These are phyloP conservation scores for Maccullochella peelii DNA, from an alignment of 2,113 vertebrate species.

Conservation along the genomic window DNA sequence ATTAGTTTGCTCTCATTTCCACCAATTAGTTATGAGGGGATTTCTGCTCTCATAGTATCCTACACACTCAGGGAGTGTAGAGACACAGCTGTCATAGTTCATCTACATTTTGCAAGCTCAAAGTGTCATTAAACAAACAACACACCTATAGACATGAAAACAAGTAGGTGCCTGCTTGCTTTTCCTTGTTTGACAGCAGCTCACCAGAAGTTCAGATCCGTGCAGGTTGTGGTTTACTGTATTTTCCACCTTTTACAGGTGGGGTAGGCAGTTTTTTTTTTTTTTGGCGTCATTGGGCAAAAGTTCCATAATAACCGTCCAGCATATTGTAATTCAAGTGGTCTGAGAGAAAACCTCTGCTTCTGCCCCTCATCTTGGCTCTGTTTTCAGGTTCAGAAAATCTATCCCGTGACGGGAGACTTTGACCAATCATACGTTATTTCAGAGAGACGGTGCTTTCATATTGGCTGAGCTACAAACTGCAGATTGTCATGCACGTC, in stretches of 20 bases:
- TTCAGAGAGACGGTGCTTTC: too few species aligned
- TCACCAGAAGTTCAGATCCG: not conserved
- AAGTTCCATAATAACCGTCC: too few species aligned
- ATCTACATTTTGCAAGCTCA: not conserved
- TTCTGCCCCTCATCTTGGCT: too few species aligned
- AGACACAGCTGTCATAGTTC: not conserved
- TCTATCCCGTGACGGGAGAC: too few species aligned
- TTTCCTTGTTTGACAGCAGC: slow-evolving; percentile 1
- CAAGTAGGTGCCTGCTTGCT: not conserved
- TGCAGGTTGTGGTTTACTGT: slow-evolving; percentile 6
- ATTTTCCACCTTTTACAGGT: slow-evolving; percentile 15
- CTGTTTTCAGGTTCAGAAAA: too few species aligned
- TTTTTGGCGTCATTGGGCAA: too few species aligned
- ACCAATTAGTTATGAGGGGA: slow-evolving; percentile 1
- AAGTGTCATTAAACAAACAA: not conserved
- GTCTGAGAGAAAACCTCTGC: too few species aligned
- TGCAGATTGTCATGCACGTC: too few species aligned
- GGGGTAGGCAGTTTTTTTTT: too few species aligned
- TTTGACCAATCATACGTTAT: too few species aligned
- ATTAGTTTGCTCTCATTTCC: slow-evolving; percentile 8
- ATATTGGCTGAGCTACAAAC: too few species aligned
- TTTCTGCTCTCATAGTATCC: not conserved
- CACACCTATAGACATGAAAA: not conserved
- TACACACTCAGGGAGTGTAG: not conserved
- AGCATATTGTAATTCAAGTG: too few species aligned